Base-by-base conservation (phyloP, 2,797 vertebrate species). In the Phalloptychus januarius region DNA sequence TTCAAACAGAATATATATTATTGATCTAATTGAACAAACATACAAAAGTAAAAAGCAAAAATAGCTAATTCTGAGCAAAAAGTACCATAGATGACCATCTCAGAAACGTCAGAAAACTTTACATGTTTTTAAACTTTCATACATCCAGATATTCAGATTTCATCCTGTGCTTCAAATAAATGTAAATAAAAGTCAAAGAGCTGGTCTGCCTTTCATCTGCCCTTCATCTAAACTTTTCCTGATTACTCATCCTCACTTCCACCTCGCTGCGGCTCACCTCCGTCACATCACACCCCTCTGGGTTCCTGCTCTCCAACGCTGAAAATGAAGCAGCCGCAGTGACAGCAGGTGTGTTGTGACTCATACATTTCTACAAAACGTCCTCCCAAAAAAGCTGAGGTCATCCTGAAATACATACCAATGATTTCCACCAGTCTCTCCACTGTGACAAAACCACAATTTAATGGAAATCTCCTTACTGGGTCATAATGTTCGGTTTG, bases 171-270 rank as follows among this genome's bases (percentile, higher is more conserved):
- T 33, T n/a, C 40, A n/a, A 13, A 16, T 42, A 44, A n/a, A 70
- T n/a, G 16, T 44, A 44, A 44, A 44, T 15, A 70, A 42, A 69
- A 42, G 12, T 42, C 63, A 67, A n/a, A 69, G 10, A 70, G 23
- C 65, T 42, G 2, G 42, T 42, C 65, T 69, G 38, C 23, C 67
- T 67, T 67, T 67, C 63, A 82, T 85, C 81, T 78, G 36, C 54
- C 46, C 70, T 79, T 63, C 70, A 5, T 80, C 75, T 38, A 74
- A 50, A 71, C 75, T 74, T 72, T 67, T 42, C 54, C 69, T 76
- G 65, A 88, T 85, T 79, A 54, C 67, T 75, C 50, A 54, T 79
- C 79, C 76, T 31, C 76, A 73, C 23, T n/a, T 28, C n/a, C 12
- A 73, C 71, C 31, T 63, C 16, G 31, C 58, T 63, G 31, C 58